phyloP scores from a whole-genome alignment of 2,888 invertebrate genomes.

The Sussaba pulchella region DNA sequence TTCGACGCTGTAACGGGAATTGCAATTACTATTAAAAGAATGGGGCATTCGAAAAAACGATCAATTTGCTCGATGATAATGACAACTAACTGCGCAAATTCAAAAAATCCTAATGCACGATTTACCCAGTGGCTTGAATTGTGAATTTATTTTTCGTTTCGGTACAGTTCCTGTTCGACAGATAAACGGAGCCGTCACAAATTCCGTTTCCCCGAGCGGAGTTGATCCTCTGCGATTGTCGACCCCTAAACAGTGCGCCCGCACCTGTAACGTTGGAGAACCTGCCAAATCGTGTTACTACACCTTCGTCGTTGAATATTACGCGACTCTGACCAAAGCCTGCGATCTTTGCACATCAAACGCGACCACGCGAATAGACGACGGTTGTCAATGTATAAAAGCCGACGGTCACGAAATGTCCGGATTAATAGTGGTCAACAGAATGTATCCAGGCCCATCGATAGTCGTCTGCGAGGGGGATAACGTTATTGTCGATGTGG shows the following conservation, averaged over 20 bases:
- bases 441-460: slow-evolving; percentile 73
- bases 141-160: no score
- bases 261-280: slow-evolving; percentile 94
- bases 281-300: slow-evolving; percentile 95
- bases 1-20: no score
- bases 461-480: slow-evolving; percentile 95
- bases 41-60: no score
- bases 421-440: slow-evolving; percentile 66
- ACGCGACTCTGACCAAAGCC: slow-evolving; percentile 88
- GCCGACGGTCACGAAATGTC: slow-evolving; percentile 69
- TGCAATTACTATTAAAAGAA: no score
- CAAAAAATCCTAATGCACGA: no score
- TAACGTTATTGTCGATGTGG: slow-evolving; percentile 93
- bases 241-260: slow-evolving; percentile 94
- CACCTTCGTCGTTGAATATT: slow-evolving; percentile 94
- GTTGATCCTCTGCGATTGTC: slow-evolving; percentile 85
- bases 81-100: no score
- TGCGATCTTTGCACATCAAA: slow-evolving; percentile 70
- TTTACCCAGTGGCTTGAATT: no score
- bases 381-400: slow-evolving; percentile 71
- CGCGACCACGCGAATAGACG: slow-evolving; percentile 61
- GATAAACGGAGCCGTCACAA: no score
- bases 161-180: no score
- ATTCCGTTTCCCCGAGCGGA: no score
- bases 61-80: no score